Base-by-base conservation (phyloP, 2,888 invertebrate species). In the Chorisops tibialis region DNA sequence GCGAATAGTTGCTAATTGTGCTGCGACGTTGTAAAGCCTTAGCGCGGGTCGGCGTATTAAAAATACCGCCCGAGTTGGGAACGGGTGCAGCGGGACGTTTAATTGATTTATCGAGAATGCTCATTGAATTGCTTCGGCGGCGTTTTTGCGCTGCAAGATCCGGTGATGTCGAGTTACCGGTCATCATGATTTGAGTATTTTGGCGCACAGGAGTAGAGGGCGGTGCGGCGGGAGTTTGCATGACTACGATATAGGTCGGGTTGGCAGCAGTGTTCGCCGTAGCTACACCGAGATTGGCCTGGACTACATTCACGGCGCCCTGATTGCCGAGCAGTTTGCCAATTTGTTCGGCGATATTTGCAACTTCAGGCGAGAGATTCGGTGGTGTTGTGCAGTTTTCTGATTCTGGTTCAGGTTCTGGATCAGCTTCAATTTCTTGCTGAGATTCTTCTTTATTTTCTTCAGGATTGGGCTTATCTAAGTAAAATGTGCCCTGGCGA, bases 201-300 rank as follows among this genome's bases (percentile, higher is more conserved):
- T 62, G 49, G 2, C 41, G 58, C 9, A 49, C 18, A 1, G 54
- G 18, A 11, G 38, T n/a, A 19, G 9, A 18, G 1, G 14, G 7
- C 19, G 21, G 18, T 5, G 19, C 59, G 21, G 51, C 24, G 2
- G 66, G 66, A 1, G 68, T 66, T 38, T 69, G 68, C 72, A 73
- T 71, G 2, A 73, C 69, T 3, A 73, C 71, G 59, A 73, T 72
- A 58, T 71, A 68, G 3, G 71, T 73, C 3, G 72, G 72, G 67
- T 71, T 71, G 7, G 61, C 7, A 14, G 38, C 35, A 18, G 4
- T 48, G 6, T 65, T 21, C 14, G 37, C 45, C 2, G 35, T 22
- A 30, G 30, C 5, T 11, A 21, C 21, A 7, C 19, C 18, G 2
- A 65, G n/a, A 43, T 64, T 67, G 0, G 69, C 59, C 48, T 67